A percentile compares a stretch with the other conserved stretches of the same genome.
phyloP scores from a whole-genome alignment of 2,797 vertebrate species.

The Oophaga sylvatica region DNA sequence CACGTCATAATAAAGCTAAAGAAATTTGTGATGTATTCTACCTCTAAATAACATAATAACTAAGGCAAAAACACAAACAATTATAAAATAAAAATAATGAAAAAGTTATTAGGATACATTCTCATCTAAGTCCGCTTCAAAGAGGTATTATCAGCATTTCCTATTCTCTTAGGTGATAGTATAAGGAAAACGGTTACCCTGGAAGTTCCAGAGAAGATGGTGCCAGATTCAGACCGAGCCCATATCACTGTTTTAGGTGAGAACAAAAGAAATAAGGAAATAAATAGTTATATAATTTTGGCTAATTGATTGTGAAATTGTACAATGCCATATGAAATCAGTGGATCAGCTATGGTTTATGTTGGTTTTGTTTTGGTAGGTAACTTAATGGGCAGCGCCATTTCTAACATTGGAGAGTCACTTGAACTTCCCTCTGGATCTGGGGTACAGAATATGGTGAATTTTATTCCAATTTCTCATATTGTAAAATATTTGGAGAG shows the following conservation, averaged over 20 bases:
- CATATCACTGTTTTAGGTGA: conserved; percentile 62
- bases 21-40: too few relatives aligned
- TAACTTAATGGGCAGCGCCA: conserved; percentile 76
- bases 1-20: too few relatives aligned
- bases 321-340: neutral
- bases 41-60: too few relatives aligned
- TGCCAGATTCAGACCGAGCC: conserved; percentile 67
- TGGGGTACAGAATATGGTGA: conserved; percentile 82
- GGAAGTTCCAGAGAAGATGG: conserved; percentile 61
- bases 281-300: neutral
- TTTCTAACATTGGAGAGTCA: conserved; percentile 75
- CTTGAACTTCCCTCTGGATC: conserved; percentile 78
- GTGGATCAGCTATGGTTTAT: neutral
- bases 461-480: conserved; percentile 79
- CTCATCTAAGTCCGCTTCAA: neutral
- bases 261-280: neutral
- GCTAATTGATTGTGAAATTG: neutral
- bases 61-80: too few relatives aligned
- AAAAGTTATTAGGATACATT: too few relatives aligned
- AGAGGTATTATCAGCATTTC: neutral
- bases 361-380: conserved; percentile 68
- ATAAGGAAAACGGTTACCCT: conserved; percentile 63
- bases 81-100: too few relatives aligned
- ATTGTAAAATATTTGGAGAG: conserved; percentile 77
- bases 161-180: conserved; percentile 42